phyloP scores from a whole-genome alignment of 2,888 invertebrate species.

The Idaea dimidiata region DNA sequence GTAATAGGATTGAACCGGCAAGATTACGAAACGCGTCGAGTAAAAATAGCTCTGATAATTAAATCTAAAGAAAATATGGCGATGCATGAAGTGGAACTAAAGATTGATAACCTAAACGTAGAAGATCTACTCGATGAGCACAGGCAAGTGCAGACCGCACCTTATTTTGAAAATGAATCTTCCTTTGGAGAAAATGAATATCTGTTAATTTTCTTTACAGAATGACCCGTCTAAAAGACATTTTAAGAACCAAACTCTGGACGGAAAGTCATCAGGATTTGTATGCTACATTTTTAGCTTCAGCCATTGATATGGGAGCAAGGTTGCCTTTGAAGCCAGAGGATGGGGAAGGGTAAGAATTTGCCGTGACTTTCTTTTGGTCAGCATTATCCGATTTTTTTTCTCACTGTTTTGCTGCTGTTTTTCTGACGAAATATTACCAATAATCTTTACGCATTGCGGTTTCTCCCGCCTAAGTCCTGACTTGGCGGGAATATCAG shows the following conservation, averaged over 20 bases:
- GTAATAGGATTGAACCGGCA: conserved; percentile 88
- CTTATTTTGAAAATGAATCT: too few relatives aligned
- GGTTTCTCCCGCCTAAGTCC: too few relatives aligned
- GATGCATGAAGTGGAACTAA: conserved; percentile 89
- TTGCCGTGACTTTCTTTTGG: not conserved
- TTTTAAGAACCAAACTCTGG: conserved; percentile 90
- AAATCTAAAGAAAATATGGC: conserved; percentile 84
- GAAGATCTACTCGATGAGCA: conserved; percentile 90
- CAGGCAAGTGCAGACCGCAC: conserved; percentile 47
- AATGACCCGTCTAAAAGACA: conserved; percentile 87
- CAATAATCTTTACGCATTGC: too few relatives aligned
- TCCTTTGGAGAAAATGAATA: not conserved
- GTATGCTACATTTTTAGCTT: conserved; percentile 91
- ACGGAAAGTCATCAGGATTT: conserved; percentile 86
- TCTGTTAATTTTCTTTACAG: conserved; percentile 49
- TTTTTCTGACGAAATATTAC: too few relatives aligned
- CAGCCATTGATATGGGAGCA: conserved; percentile 92
- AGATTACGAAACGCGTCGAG: conserved; percentile 87
- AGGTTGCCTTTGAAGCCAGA: conserved; percentile 89
- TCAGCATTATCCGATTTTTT: not conserved
- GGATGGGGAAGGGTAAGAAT: conserved; percentile 90
- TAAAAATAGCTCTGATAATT: conserved; percentile 83
- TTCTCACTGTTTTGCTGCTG: too few relatives aligned
- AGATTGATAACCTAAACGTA: conserved; percentile 94
- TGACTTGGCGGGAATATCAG: too few relatives aligned